These are phyloP conservation scores for Drosophila miranda DNA, from an alignment of 1,140 invertebrate species.

Conservation along the genomic window DNA sequence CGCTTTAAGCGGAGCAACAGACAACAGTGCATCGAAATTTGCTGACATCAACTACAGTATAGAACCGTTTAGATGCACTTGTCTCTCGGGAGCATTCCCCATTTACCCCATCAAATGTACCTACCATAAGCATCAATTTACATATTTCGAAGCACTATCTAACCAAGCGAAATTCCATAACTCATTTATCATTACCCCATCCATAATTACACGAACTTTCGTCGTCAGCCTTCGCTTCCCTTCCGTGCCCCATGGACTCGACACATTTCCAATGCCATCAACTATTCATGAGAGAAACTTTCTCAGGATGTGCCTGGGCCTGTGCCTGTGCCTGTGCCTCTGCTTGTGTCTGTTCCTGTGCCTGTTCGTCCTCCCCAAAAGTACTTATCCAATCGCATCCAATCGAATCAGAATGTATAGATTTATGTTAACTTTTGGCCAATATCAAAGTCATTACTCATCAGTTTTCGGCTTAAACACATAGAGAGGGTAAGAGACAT, in stretches of 20 bases:
- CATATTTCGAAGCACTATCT: constrained; percentile 18
- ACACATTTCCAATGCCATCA: constrained; percentile 38
- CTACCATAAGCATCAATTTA: not conserved
- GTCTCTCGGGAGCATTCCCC: too few species aligned
- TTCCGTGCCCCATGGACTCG: constrained; percentile 17
- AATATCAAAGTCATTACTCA: constrained; percentile 49
- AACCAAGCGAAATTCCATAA: constrained; percentile 40
- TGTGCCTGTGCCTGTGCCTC: too few species aligned
- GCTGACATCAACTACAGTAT: too few species aligned
- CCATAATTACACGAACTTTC: too few species aligned
- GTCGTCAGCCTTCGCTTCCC: too few species aligned
- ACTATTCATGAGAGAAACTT: constrained; percentile 45
- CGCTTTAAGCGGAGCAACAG: too few species aligned
- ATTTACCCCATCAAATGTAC: too few species aligned
- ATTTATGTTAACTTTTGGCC: constrained; percentile 37
- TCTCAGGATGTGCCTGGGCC: constrained; percentile 12
- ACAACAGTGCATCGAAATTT: too few species aligned
- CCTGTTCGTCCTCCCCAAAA: constrained; percentile 1
- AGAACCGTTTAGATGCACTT: too few species aligned
- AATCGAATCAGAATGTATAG: constrained; percentile 26
- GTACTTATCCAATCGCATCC: constrained; percentile 27
- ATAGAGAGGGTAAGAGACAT: not conserved
- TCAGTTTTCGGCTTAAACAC: constrained; percentile 34
- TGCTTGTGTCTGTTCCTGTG: not conserved
- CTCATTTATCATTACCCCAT: constrained; percentile 20